These are phyloP conservation scores for Drosophila peninsularis DNA, from an alignment of 2,888 invertebrate genomes.

Conservation along the genomic window DNA sequence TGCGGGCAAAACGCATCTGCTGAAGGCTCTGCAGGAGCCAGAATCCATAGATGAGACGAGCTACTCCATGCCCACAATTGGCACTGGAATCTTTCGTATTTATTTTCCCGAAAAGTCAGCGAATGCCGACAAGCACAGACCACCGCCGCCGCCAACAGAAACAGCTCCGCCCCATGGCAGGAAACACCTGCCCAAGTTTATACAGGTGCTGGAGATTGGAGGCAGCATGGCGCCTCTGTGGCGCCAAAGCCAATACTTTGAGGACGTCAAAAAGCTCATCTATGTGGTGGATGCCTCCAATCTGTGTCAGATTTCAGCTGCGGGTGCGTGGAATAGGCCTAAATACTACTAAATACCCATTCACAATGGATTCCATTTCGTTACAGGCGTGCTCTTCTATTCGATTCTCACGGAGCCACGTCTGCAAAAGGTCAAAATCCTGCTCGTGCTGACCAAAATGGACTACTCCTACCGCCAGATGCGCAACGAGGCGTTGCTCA, in stretches of 20 bases:
- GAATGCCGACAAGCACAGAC: constrained; percentile 43
- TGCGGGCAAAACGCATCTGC: constrained; percentile 92
- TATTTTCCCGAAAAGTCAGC: constrained; percentile 84
- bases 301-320: constrained; percentile 93
- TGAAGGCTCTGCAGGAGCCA: constrained; percentile 90
- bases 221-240: constrained; percentile 93
- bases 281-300: constrained; percentile 94
- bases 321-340: constrained; percentile 84
- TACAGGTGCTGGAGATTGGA: constrained; percentile 90
- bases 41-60: constrained; percentile 91
- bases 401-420: constrained; percentile 90
- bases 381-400: constrained; percentile 89
- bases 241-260: constrained; percentile 88
- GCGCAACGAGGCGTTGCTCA: constrained; percentile 93
- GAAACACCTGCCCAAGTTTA: constrained; percentile 84
- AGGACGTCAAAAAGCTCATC: constrained; percentile 88
- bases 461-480: constrained; percentile 94
- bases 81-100: constrained; percentile 91
- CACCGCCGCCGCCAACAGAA: constrained; percentile 36
- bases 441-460: constrained; percentile 92
- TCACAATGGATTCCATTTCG: constrained; percentile 85
- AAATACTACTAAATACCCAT: neutral
- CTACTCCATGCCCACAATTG: constrained; percentile 92
- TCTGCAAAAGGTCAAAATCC: constrained; percentile 88
- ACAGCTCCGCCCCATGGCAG: constrained; percentile 51